Conservation (phyloP, 2,888 invertebrate genomes). For the Phoenoteleia sp. region DNA sequence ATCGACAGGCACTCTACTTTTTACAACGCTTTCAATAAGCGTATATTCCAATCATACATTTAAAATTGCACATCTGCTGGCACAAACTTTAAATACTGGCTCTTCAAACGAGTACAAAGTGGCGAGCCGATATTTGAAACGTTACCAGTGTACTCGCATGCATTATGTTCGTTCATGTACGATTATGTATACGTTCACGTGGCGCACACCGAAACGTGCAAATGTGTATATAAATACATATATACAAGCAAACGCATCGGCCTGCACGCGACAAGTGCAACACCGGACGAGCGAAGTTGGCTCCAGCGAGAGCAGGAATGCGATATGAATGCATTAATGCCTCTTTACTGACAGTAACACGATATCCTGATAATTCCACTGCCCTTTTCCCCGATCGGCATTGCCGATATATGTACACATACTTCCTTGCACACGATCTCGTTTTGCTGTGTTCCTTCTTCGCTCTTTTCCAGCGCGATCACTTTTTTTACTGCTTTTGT, state of each 20-base stretch:
- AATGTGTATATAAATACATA: conserved; percentile 34
- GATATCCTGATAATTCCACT: conserved; percentile 79
- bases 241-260: conserved; percentile 39
- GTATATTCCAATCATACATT: conserved; percentile 61
- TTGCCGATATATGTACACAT: conserved; percentile 58
- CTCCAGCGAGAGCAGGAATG: conserved; percentile 79
- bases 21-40: conserved; percentile 57
- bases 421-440: conserved; percentile 61
- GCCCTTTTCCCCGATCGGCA: conserved; percentile 68
- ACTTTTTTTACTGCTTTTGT: conserved; percentile 30
- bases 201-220: conserved; percentile 24
- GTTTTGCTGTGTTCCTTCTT: conserved; percentile 47
- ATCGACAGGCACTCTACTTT: conserved; percentile 30
- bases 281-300: conserved; percentile 71
- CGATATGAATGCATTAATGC: conserved; percentile 83
- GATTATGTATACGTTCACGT: conserved; percentile 47
- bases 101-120: conserved; percentile 65
- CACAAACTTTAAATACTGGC: conserved; percentile 59
- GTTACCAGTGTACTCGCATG: conserved; percentile 62
- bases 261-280: conserved; percentile 76
- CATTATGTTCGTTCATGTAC: conserved; percentile 56
- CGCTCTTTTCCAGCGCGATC: conserved; percentile 18
- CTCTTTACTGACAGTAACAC: conserved; percentile 81
- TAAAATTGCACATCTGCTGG: conserved; percentile 64
- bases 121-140: conserved; percentile 67